Percentiles rank a stretch among this genome's conserved stretches.
phyloP scores from a whole-genome alignment of 2,113 vertebrate species.

The Sinocyclocheilus anophthalmus region DNA sequence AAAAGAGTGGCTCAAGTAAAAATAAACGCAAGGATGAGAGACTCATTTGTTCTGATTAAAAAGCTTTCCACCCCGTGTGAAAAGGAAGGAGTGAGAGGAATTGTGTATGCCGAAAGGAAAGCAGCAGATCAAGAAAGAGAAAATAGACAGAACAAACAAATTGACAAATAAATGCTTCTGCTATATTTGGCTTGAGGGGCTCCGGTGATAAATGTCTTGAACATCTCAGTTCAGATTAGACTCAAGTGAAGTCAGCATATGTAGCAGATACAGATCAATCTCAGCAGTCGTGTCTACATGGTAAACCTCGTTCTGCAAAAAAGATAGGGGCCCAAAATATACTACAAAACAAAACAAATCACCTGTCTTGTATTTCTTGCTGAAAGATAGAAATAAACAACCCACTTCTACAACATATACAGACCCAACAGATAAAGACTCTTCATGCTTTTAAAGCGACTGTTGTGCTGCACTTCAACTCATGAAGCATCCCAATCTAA shows the following conservation, averaged over 20 bases:
- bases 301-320: neutral
- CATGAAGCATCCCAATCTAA: neutral
- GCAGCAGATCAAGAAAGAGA: neutral
- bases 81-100: neutral
- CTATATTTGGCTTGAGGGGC: neutral
- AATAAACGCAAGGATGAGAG: constrained; percentile 68
- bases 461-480: too few species aligned
- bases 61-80: constrained; percentile 52
- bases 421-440: neutral
- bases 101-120: neutral
- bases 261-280: neutral
- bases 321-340: neutral
- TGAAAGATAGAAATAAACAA: constrained; percentile 8
- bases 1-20: constrained; percentile 70
- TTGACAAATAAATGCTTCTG: neutral
- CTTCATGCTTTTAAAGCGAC: neutral
- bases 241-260: neutral
- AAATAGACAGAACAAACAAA: neutral
- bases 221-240: constrained; percentile 13
- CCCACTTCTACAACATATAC: neutral
- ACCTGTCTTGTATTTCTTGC: neutral
- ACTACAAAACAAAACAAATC: neutral
- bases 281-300: neutral
- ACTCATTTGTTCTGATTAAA: constrained; percentile 75
- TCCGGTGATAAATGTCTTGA: constrained; percentile 1